Conservation (phyloP, 1,140 invertebrate species). For the Listronotus bonariensis region DNA sequence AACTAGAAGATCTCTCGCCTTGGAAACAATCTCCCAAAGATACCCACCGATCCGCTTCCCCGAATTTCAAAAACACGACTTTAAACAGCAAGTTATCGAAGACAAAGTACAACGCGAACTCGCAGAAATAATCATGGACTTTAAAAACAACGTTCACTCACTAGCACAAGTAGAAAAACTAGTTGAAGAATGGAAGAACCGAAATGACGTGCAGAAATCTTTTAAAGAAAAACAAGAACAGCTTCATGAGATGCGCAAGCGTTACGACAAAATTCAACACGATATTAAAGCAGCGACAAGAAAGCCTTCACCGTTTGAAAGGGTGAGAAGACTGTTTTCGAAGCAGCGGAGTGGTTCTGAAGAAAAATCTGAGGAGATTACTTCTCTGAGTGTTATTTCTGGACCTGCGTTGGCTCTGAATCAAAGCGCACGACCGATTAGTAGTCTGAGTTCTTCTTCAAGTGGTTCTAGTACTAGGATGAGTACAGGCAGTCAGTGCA, state of each 20-base stretch:
- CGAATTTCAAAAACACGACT: slow-evolving; percentile 7
- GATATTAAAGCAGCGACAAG: slow-evolving; percentile 71
- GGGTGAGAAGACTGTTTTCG: slow-evolving; percentile 76
- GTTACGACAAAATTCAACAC: slow-evolving; percentile 81
- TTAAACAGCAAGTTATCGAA: slow-evolving; percentile 39
- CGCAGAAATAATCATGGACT: slow-evolving; percentile 85
- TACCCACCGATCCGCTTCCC: not conserved
- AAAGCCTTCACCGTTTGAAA: slow-evolving; percentile 76
- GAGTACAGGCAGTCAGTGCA: slow-evolving; percentile 74
- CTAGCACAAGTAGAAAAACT: slow-evolving; percentile 82
- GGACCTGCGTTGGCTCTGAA: slow-evolving; percentile 29
- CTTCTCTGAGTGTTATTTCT: slow-evolving; percentile 33
- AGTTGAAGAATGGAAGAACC: slow-evolving; percentile 81
- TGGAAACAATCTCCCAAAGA: slow-evolving; percentile 8
- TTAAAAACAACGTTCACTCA: slow-evolving; percentile 86
- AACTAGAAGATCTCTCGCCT: slow-evolving; percentile 10
- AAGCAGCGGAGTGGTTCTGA: slow-evolving; percentile 21
- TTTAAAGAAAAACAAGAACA: slow-evolving; percentile 84
- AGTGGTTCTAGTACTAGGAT: slow-evolving; percentile 78
- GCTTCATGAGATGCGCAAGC: slow-evolving; percentile 74
- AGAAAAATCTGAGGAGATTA: slow-evolving; percentile 25
- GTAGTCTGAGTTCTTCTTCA: slow-evolving; percentile 75
- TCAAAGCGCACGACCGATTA: slow-evolving; percentile 62
- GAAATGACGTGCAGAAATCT: slow-evolving; percentile 83
- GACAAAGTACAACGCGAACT: slow-evolving; percentile 73